Evolutionary conservation across 2,797 vertebrate genomes (phyloP).

Genomic region (Glossophaga mutica): DNA sequence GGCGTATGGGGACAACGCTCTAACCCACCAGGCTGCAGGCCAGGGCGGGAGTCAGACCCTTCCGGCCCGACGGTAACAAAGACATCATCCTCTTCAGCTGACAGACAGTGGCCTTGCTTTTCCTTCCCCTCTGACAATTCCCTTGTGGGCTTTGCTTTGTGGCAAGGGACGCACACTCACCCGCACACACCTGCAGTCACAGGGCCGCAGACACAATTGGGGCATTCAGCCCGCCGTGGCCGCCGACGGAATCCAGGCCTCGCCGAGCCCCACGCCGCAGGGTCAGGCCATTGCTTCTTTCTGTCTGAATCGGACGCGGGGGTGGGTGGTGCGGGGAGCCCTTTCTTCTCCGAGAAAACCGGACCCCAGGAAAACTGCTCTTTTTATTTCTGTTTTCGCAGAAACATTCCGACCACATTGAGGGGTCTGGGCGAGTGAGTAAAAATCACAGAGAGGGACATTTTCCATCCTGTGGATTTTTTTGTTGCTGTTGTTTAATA

Average conservation of each 20-base stretch:
- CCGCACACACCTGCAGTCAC: no score
- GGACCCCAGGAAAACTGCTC: neutral
- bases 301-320: neutral
- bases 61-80: fast-evolving
- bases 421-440: no score
- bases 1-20: no score
- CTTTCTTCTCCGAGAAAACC: no score
- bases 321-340: neutral
- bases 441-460: neutral
- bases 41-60: no score
- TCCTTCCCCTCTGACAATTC: neutral
- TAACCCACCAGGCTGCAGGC: no score
- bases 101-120: no score
- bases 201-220: fast-evolving
- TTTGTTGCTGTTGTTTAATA: neutral
- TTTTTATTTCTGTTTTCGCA: neutral
- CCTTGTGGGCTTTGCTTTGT: neutral
- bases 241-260: fast-evolving
- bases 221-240: fast-evolving
- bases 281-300: fast-evolving
- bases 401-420: fast-evolving
- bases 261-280: fast-evolving
- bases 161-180: neutral
- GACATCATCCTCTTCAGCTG: no score
- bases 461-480: fast-evolving